A percentile compares a stretch with the other conserved stretches of the same genome.
phyloP scores from a whole-genome alignment of 2,888 invertebrate genomes.

The Clanis bilineata region DNA sequence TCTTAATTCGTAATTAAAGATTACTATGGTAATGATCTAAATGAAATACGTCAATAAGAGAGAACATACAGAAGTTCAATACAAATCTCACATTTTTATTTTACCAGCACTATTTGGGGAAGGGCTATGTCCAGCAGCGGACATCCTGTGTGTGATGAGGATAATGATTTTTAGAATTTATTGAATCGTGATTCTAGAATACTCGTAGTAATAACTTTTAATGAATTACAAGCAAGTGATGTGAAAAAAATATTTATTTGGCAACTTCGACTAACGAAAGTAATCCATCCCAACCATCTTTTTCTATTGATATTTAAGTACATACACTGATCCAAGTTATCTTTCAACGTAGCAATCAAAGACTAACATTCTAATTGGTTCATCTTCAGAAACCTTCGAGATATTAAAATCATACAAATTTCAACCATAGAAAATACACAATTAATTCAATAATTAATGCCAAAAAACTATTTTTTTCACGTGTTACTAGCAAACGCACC shows the following conservation, averaged over 20 bases:
- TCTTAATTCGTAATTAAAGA: no score
- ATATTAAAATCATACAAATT: neutral
- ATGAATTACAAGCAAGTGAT: neutral
- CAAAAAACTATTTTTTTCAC: neutral
- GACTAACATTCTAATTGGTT: neutral
- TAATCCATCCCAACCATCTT: neutral
- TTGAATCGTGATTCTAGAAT: neutral
- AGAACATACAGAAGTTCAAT: no score
- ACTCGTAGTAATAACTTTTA: neutral
- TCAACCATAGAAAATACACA: neutral
- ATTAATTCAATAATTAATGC: neutral
- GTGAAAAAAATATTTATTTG: conserved; percentile 1
- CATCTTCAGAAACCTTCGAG: neutral
- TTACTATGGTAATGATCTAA: no score
- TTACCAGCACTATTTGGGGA: no score
- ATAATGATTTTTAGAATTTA: no score
- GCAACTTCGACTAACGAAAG: neutral
- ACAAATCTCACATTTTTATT: no score
- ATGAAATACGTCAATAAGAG: no score
- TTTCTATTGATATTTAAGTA: no score
- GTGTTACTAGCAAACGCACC: conserved; percentile 3
- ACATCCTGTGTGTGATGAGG: no score
- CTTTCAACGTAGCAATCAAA: neutral
- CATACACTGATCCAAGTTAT: neutral
- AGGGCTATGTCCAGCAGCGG: no score